Conservation (phyloP, 2,113 vertebrate genomes). For the Prunella fulvescens region DNA sequence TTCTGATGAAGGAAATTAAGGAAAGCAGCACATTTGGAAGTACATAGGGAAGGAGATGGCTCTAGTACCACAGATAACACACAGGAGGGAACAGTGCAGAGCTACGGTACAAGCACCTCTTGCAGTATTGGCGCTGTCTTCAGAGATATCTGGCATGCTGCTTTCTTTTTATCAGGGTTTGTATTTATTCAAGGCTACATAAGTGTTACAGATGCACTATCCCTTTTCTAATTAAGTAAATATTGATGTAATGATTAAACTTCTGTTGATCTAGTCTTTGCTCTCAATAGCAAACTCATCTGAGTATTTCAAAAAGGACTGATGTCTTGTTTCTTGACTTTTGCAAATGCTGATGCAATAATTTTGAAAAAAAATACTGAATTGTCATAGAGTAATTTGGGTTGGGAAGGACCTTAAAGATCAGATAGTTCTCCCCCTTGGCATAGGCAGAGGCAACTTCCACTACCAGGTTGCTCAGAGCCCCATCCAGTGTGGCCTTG, state of each 20-base stretch:
- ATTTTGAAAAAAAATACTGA: neutral
- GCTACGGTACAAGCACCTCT: slow-evolving; percentile 79
- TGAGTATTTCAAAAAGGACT: neutral
- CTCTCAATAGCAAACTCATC: neutral
- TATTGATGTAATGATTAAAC: slow-evolving; percentile 28
- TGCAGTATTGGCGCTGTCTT: slow-evolving; percentile 89
- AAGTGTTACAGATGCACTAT: slow-evolving; percentile 59
- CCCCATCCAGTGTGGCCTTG: neutral
- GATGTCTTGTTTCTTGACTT: neutral
- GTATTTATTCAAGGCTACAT: slow-evolving; percentile 80
- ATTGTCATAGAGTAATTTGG: neutral
- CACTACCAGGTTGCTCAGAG: neutral
- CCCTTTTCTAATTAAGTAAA: slow-evolving; percentile 63
- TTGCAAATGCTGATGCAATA: neutral
- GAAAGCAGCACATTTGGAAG: slow-evolving; percentile 98
- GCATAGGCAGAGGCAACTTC: neutral
- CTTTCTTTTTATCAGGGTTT: slow-evolving; percentile 98
- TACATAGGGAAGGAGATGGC: slow-evolving; percentile 97
- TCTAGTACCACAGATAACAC: slow-evolving; percentile 99
- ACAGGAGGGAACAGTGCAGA: slow-evolving; percentile 88
- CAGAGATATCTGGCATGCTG: slow-evolving; percentile 95
- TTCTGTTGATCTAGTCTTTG: neutral
- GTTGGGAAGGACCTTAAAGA: neutral
- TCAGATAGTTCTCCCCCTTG: neutral
- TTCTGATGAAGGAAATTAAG: slow-evolving; percentile 96